Base-by-base conservation (phyloP, 1,140 invertebrate genomes). In the Maniola jurtina region DNA sequence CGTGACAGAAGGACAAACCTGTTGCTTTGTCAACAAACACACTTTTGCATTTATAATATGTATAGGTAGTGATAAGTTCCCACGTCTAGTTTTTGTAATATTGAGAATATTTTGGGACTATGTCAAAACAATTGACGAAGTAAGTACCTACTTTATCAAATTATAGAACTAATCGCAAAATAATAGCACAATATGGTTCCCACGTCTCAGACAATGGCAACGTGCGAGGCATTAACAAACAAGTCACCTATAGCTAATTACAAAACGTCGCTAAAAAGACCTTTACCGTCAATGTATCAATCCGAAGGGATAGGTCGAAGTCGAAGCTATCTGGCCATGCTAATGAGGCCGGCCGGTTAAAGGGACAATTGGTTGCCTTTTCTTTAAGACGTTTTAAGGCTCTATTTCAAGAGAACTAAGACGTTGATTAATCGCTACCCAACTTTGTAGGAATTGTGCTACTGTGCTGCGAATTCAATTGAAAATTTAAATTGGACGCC, bases 221-320 rank as follows among this genome's bases (percentile, higher is more conserved):
- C 35, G 52, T 55, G 10, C 52, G 52, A 34, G 33, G 33, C 6
- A 13, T 16, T 58, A 50, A 50, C 40, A 55, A 62, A 52, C 60
- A 15, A 65, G 16, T 38, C 15, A 57, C 64, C 69, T 59, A 72
- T 68, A 68, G 73, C 77, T 84, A 87, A 89, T 87, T 82, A 84
- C 77, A 61, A 61, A 76, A 72, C 70, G 59, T 56, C 66, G 78
- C 73, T 80, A 82, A 81, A 80, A 66, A 81, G 79, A 79, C 75
- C 77, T 84, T 88, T 82, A 79, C 74, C 75, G 78, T 83, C 79
- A 81, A 89, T 76, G 81, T 87, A 84, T 88, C 87, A 88, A 88
- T 89, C 84, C 71, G 67, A 73, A 64, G 65, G 55, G 52, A 55
- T 55, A 76, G 71, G 72, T 76, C 81, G 79, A 80, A 79, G 73